Evolutionary conservation across 1,140 invertebrate genomes (phyloP).

Genomic region (Penaeus chinensis): DNA sequence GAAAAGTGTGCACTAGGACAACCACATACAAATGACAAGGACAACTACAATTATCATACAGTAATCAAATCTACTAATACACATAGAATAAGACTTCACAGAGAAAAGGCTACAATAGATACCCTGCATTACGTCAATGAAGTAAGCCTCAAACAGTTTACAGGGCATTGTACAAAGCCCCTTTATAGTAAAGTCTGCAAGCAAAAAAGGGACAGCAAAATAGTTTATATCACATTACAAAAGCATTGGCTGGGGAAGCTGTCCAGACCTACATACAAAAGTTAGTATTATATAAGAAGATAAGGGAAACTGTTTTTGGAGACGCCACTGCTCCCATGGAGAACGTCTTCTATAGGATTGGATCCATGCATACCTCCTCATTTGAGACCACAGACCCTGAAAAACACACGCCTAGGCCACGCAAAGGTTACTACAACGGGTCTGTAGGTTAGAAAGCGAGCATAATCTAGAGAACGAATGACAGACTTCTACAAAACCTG

Average conservation of each 20-base stretch:
- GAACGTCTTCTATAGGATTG: background rate
- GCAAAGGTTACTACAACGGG: slow-evolving; percentile 26
- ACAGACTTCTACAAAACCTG: slow-evolving; percentile 15
- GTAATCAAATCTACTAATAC: slow-evolving; percentile 30
- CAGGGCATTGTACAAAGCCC: slow-evolving; percentile 64
- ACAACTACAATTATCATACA: slow-evolving; percentile 1
- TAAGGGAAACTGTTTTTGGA: slow-evolving; percentile 16
- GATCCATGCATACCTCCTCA: slow-evolving; percentile 28
- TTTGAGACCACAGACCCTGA: background rate
- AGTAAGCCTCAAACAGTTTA: slow-evolving; percentile 65
- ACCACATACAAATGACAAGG: slow-evolving; percentile 1
- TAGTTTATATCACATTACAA: slow-evolving; percentile 49
- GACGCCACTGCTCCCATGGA: slow-evolving; percentile 9
- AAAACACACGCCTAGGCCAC: slow-evolving; percentile 24
- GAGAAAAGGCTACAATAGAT: slow-evolving; percentile 62
- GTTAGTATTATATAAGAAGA: slow-evolving; percentile 26
- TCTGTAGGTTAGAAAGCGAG: slow-evolving; percentile 31
- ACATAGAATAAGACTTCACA: slow-evolving; percentile 39
- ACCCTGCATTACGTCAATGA: slow-evolving; percentile 64
- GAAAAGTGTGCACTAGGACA: background rate
- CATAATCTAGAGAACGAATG: slow-evolving; percentile 15
- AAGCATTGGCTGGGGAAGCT: slow-evolving; percentile 46
- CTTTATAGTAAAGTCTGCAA: slow-evolving; percentile 65
- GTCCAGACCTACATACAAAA: slow-evolving; percentile 45
- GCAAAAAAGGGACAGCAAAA: slow-evolving; percentile 59